Evolutionary conservation across 2,888 invertebrate genomes (phyloP).

Genomic region (Cynaeus angustus): DNA sequence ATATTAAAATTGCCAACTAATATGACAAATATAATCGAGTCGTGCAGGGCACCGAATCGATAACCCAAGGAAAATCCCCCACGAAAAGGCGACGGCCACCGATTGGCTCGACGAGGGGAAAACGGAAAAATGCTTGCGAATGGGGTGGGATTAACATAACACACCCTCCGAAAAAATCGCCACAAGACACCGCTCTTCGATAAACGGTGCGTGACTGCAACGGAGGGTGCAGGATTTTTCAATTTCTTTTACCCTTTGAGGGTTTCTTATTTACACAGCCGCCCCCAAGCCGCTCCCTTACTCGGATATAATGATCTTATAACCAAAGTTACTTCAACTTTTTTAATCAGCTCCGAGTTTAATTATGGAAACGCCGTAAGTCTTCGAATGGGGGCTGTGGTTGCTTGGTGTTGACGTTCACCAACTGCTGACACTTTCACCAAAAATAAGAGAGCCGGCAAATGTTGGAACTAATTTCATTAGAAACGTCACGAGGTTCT

Average conservation of each 20-base stretch:
- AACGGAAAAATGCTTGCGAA: conserved; percentile 45
- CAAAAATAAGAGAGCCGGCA: not conserved
- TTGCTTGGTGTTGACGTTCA: conserved; percentile 21
- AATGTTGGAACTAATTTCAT: not conserved
- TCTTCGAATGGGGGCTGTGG: conserved; percentile 44
- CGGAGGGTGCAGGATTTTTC: conserved; percentile 56
- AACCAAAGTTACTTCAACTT: conserved; percentile 65
- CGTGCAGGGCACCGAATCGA: conserved; percentile 41
- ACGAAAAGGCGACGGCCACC: conserved; percentile 31
- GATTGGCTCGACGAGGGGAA: conserved; percentile 46
- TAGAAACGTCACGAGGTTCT: no score
- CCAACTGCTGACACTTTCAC: conserved; percentile 29
- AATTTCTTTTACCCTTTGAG: conserved; percentile 62
- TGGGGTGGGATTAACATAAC: conserved; percentile 53
- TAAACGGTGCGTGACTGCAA: conserved; percentile 60
- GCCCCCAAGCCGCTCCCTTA: conserved; percentile 29
- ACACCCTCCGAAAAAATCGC: conserved; percentile 33
- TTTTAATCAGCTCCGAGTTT: conserved; percentile 66
- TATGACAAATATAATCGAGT: conserved; percentile 45
- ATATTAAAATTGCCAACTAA: conserved; percentile 45
- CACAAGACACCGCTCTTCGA: conserved; percentile 49
- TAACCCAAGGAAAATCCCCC: conserved; percentile 38
- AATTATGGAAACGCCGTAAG: conserved; percentile 63
- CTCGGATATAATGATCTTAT: conserved; percentile 64
- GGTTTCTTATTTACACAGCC: conserved; percentile 64